Percentiles rank a stretch among this genome's conserved stretches.
phyloP scores from a whole-genome alignment of 2,797 vertebrate species.

The Orestias chungarensis region DNA sequence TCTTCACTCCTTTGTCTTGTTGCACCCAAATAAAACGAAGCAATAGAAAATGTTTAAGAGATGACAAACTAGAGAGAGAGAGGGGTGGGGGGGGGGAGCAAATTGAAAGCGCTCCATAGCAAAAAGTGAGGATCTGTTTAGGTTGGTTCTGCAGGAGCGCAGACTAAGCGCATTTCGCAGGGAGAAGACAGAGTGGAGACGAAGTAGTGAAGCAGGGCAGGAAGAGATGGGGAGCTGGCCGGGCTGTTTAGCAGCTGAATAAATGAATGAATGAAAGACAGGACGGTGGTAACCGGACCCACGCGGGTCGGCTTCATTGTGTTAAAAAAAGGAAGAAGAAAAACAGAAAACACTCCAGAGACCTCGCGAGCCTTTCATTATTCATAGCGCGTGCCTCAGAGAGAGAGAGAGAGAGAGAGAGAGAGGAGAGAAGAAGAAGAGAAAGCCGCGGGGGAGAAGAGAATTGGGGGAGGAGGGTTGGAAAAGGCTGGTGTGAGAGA shows the following conservation, averaged over 20 bases:
- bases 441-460: slow-evolving; percentile 5
- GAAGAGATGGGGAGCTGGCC: slow-evolving; percentile 32
- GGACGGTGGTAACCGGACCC: slow-evolving; percentile 74
- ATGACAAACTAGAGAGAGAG: neutral
- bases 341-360: slow-evolving; percentile 78
- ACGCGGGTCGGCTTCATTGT: slow-evolving; percentile 65
- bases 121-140: neutral
- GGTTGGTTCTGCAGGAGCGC: neutral
- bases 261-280: slow-evolving; percentile 62
- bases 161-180: too few species aligned
- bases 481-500: slow-evolving; percentile 68
- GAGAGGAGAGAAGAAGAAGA: slow-evolving; percentile 6
- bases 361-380: slow-evolving; percentile 82
- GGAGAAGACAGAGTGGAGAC: slow-evolving; percentile 11
- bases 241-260: slow-evolving; percentile 58
- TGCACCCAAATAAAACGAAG: neutral
- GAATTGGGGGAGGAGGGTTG: slow-evolving; percentile 24
- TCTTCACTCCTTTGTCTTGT: too few species aligned
- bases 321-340: slow-evolving; percentile 7
- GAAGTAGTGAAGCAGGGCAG: slow-evolving; percentile 4
- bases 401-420: slow-evolving; percentile 7
- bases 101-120: neutral
- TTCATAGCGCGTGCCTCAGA: slow-evolving; percentile 74
- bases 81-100: neutral
- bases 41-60: neutral